Evolutionary conservation across 2,888 invertebrate genomes (phyloP), one percentile per base, ranked within the genome.

Genomic region (Nemoura dubitans): DNA sequence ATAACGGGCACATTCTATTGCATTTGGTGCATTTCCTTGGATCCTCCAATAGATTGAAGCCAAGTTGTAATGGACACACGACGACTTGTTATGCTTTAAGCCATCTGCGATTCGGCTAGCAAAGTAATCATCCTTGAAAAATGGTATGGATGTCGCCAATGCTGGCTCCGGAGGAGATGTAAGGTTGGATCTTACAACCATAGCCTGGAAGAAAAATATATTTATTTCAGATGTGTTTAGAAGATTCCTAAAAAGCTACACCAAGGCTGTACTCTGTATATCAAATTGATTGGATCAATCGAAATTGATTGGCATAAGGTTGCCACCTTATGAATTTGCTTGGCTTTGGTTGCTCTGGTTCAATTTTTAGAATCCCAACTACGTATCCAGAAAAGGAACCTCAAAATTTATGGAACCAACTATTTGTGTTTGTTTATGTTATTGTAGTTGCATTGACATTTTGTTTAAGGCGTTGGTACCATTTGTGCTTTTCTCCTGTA

Each of bases 11-110:
- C 97, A 97, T 90, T 97, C 96, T 86, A 97, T 91, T n/a, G 96
- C 96, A 89, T 95, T 94, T n/a, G 93, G 93, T 0, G 95, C 94
- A 86, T 88, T 85, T 21, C 96, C 97, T 89, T 93, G 93, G 0
- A 95, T 94, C 88, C 96, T 92, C 97, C 97, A 97, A 91, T 95
- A 97, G 89, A 96, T 93, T 0, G 96, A 94, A 43, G 96, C 97
- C 91, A 96, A 93, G 90, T 96, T 96, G 90, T 96, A 95, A 90
- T 96, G 94, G 43, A 96, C 91, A 97, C 97, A 97, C 0, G 96
- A 96, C 0, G 95, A 94, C 86, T 92, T 93, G 90, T 96, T 96
- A 90, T 93, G 93, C 88, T 92, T 91, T 10, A 97, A 91, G 7
- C 94, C 94, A 87, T 93, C 91, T 25, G 94, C 92, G 84, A 96